A percentile compares a stretch with the other conserved stretches of the same genome.
Evolutionary conservation across 2,797 vertebrate genomes (phyloP).

Genomic region (Gymnocypris eckloni): DNA sequence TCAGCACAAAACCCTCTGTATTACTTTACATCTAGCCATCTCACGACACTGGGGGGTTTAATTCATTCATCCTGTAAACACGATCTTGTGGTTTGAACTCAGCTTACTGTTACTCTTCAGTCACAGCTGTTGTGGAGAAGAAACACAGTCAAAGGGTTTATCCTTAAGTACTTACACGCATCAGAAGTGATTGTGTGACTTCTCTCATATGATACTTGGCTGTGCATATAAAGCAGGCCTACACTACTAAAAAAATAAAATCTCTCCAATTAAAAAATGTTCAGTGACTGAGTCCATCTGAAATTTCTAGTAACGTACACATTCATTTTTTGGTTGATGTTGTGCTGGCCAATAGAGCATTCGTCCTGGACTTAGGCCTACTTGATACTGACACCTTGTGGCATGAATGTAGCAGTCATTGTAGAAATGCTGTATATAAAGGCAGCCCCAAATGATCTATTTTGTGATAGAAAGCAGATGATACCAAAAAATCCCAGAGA

Average conservation of each 20-base stretch:
- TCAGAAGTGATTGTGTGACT: constrained; percentile 31
- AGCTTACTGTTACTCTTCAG: constrained; percentile 38
- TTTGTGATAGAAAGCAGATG: not conserved
- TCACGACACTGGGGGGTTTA: constrained; percentile 16
- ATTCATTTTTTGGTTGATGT: not conserved
- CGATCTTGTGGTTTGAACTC: constrained; percentile 36
- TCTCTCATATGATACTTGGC: constrained; percentile 12
- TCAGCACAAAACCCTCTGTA: constrained; percentile 33
- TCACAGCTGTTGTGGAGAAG: constrained; percentile 40
- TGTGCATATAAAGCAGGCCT: constrained; percentile 39
- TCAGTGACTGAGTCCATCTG: constrained; percentile 2
- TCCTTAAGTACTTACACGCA: constrained; percentile 32
- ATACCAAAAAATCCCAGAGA: not conserved
- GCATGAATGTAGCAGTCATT: not conserved
- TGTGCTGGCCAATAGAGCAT: constrained; percentile 2
- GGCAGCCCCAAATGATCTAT: not conserved
- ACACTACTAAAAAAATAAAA: constrained; percentile 21
- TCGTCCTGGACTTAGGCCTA: constrained; percentile 8
- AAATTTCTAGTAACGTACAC: not conserved
- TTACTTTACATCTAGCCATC: constrained; percentile 41
- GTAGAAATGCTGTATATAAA: not conserved
- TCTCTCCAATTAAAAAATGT: constrained; percentile 21
- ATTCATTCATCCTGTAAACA: constrained; percentile 50
- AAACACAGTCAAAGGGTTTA: constrained; percentile 14
- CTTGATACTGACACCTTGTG: constrained; percentile 24